Evolutionary conservation across 2,888 invertebrate species (phyloP).

Genomic region (Sicus ferrugineus): DNA sequence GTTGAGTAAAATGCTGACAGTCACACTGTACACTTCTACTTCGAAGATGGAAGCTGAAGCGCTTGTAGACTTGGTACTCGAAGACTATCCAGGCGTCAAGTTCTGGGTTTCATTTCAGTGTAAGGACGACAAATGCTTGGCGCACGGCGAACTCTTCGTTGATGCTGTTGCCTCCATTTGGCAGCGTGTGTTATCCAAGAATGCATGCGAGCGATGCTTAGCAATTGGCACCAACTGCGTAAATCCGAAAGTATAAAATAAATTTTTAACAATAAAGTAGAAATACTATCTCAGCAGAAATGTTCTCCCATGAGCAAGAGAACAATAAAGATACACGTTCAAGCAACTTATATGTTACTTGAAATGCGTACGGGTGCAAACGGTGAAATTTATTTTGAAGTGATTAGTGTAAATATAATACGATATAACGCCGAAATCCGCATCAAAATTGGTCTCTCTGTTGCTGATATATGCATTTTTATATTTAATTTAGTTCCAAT

Average conservation of each 20-base stretch:
- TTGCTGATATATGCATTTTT: too few species aligned
- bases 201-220: constrained; percentile 70
- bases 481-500: too few species aligned
- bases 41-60: constrained; percentile 77
- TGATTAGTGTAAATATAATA: too few species aligned
- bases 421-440: too few species aligned
- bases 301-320: too few species aligned
- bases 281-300: too few species aligned
- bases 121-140: constrained; percentile 72
- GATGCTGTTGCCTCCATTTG: constrained; percentile 76
- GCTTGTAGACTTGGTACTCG: constrained; percentile 75
- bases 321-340: too few species aligned
- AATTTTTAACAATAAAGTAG: too few species aligned
- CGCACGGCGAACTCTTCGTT: constrained; percentile 82
- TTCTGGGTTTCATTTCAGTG: constrained; percentile 85
- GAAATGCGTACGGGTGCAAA: too few species aligned
- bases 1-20: not conserved
- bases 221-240: constrained; percentile 92
- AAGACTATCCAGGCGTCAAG: constrained; percentile 75
- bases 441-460: too few species aligned
- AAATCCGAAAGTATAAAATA: constrained; percentile 66
- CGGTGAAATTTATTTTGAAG: too few species aligned
- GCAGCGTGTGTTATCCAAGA: constrained; percentile 67
- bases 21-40: not conserved
- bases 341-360: too few species aligned